Percentiles rank a stretch among this genome's conserved stretches.
Conservation (phyloP, 2,888 invertebrate genomes). For the Leptinotarsa peninsularis region DNA sequence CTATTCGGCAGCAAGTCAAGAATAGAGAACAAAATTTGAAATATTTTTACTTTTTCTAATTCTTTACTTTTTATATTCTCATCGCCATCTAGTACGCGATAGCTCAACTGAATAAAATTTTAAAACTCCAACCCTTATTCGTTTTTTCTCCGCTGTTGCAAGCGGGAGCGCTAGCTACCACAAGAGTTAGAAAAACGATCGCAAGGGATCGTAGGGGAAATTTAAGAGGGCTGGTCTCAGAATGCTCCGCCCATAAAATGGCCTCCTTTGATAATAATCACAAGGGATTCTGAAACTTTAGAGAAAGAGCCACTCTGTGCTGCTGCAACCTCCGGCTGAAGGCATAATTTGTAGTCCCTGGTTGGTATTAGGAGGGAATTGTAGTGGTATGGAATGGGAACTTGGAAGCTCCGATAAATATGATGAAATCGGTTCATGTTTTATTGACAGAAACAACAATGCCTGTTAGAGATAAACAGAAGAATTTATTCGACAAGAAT, state of each 20-base stretch:
- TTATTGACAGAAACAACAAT: not conserved
- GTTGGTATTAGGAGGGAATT: slow-evolving; percentile 41
- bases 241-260: slow-evolving; percentile 66
- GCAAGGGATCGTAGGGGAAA: slow-evolving; percentile 48
- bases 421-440: slow-evolving; percentile 3
- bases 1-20: not conserved
- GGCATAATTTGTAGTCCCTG: slow-evolving; percentile 46
- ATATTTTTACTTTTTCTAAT: slow-evolving; percentile 9
- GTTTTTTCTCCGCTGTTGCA: slow-evolving; percentile 60
- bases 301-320: slow-evolving; percentile 50
- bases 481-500: not conserved
- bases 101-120: slow-evolving; percentile 58
- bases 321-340: slow-evolving; percentile 31
- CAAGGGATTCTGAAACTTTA: slow-evolving; percentile 60
- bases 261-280: slow-evolving; percentile 65
- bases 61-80: slow-evolving; percentile 37
- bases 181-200: slow-evolving; percentile 48
- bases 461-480: too few relatives aligned
- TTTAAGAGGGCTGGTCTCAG: slow-evolving; percentile 52
- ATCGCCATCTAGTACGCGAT: slow-evolving; percentile 54
- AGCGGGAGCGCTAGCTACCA: slow-evolving; percentile 60
- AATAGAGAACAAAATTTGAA: not conserved
- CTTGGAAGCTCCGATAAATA: not conserved
- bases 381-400: slow-evolving; percentile 30
- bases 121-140: slow-evolving; percentile 55